A percentile compares a stretch with the other conserved stretches of the same genome.
phyloP scores from a whole-genome alignment of 2,113 vertebrate genomes.

The Rana temporaria region DNA sequence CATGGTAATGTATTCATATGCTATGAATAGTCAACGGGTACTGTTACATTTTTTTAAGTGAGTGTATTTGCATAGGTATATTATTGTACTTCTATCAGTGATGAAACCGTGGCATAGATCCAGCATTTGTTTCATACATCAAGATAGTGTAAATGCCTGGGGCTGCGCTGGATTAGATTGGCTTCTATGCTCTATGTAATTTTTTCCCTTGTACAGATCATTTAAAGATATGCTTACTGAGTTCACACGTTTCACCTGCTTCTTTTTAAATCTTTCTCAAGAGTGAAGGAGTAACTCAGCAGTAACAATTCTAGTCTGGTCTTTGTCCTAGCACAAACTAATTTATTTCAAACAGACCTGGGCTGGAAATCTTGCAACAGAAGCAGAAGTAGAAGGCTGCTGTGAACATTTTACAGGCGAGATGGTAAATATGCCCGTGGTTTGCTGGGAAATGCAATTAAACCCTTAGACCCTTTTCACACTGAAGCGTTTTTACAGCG shows the following conservation, averaged over 20 bases:
- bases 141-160: constrained; percentile 39
- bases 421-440: no score
- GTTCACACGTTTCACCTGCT: constrained; percentile 12
- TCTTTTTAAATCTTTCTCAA: constrained; percentile 19
- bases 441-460: no score
- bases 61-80: constrained; percentile 41
- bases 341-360: no score
- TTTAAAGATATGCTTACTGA: constrained; percentile 23
- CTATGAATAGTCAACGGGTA: constrained; percentile 35
- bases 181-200: constrained; percentile 9
- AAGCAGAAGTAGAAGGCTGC: no score
- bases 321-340: not conserved
- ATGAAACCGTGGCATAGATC: constrained; percentile 16
- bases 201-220: constrained; percentile 36
- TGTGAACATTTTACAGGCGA: no score
- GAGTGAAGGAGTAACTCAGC: not conserved
- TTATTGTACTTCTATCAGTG: constrained; percentile 17
- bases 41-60: constrained; percentile 23
- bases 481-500: no score
- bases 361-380: no score
- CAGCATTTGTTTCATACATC: constrained; percentile 41
- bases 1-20: constrained; percentile 30
- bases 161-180: constrained; percentile 39
- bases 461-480: no score
- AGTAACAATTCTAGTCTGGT: not conserved